Conservation (phyloP, 2,888 invertebrate genomes). For the Oxystoma pomonae region DNA sequence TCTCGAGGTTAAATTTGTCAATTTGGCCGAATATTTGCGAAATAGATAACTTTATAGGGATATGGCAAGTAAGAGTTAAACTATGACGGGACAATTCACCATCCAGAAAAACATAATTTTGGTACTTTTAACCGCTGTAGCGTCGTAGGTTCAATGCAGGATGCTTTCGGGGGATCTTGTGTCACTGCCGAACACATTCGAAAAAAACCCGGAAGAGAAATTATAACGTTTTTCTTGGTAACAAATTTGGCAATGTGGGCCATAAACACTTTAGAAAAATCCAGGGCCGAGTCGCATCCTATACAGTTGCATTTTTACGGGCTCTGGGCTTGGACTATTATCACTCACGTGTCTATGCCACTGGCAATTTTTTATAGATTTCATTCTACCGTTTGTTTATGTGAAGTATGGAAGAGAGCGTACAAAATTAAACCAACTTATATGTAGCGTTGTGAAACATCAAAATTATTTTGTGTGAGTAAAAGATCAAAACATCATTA, state of each 20-base stretch:
- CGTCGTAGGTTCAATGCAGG: conserved; percentile 72
- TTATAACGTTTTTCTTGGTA: conserved; percentile 77
- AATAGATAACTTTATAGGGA: conserved; percentile 58
- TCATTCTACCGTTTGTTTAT: conserved; percentile 87
- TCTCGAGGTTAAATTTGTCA: too few relatives aligned
- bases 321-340: conserved; percentile 87
- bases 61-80: conserved; percentile 67
- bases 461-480: too few relatives aligned
- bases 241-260: conserved; percentile 84
- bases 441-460: too few relatives aligned
- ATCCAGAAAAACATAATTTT: conserved; percentile 45
- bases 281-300: conserved; percentile 76
- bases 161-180: conserved; percentile 71
- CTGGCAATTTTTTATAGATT: conserved; percentile 87
- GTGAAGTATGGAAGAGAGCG: conserved; percentile 88
- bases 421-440: conserved; percentile 65
- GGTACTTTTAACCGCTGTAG: conserved; percentile 65
- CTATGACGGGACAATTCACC: conserved; percentile 64
- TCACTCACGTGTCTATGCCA: conserved; percentile 85
- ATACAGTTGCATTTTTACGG: conserved; percentile 80
- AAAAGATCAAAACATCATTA: too few relatives aligned
- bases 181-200: conserved; percentile 65
- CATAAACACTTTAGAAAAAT: conserved; percentile 80
- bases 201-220: conserved; percentile 77
- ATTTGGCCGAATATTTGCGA: conserved; percentile 76